Evolutionary conservation across 2,888 invertebrate genomes (phyloP).

Genomic region (Neoascia interrupta): DNA sequence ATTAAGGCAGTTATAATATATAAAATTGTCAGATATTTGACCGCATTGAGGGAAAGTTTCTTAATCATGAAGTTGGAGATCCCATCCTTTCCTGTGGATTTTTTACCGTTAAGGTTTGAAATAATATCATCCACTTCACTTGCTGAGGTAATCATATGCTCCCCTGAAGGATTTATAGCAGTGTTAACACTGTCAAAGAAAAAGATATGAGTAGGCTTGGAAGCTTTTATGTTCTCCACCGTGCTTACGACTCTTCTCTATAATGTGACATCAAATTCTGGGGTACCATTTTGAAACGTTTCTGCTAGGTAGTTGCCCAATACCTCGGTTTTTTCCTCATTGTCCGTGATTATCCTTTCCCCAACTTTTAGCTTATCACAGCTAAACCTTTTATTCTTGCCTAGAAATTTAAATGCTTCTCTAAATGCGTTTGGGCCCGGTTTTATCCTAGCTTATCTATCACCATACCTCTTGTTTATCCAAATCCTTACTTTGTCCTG

Average conservation of each 20-base stretch:
- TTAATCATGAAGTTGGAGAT: constrained; percentile 4
- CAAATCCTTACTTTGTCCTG: not conserved
- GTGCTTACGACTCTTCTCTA: not conserved
- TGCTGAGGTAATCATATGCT: not conserved
- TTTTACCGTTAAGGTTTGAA: not conserved
- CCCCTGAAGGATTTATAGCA: not conserved
- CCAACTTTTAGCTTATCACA: not conserved
- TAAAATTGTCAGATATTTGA: not conserved
- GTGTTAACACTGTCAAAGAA: not conserved
- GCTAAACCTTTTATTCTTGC: not conserved
- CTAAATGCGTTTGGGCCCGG: not conserved
- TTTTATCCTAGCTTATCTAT: not conserved
- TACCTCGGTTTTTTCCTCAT: not conserved
- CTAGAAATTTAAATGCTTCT: not conserved
- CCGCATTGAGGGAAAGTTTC: not conserved
- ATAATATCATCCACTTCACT: not conserved
- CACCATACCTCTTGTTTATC: not conserved
- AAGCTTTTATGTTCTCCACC: not conserved
- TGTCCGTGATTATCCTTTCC: too few relatives aligned
- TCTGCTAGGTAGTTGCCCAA: not conserved
- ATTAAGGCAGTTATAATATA: not conserved
- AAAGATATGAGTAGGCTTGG: not conserved
- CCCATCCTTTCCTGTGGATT: not conserved
- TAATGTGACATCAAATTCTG: not conserved
- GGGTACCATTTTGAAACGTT: not conserved